Evolutionary conservation across 2,888 invertebrate genomes (phyloP).

Genomic region (Acholoe squamosa): DNA sequence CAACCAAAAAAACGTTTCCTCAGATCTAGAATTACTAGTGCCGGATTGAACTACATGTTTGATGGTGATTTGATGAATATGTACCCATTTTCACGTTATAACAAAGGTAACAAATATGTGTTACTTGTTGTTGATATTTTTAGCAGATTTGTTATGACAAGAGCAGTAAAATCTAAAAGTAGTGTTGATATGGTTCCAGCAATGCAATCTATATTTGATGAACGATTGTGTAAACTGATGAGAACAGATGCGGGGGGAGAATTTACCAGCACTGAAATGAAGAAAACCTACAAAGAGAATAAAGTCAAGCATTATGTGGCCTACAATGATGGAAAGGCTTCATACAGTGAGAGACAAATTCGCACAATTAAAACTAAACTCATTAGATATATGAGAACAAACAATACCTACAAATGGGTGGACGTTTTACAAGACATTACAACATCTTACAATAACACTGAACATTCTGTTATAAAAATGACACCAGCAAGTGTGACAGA

Average conservation of each 20-base stretch:
- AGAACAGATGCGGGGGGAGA: neutral
- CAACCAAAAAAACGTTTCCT: no score
- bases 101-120: neutral
- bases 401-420: neutral
- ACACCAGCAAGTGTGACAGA: neutral
- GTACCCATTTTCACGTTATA: neutral
- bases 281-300: neutral
- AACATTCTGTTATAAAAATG: neutral
- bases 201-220: neutral
- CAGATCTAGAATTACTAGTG: no score
- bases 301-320: neutral
- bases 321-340: neutral
- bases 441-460: neutral
- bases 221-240: neutral
- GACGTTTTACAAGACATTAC: neutral
- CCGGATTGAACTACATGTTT: no score
- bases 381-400: neutral
- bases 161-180: neutral
- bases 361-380: neutral
- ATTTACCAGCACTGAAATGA: neutral
- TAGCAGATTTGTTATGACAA: neutral
- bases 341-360: neutral
- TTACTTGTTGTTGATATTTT: neutral
- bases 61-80: constrained; percentile 3
- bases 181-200: neutral